Conservation (phyloP, 1,140 invertebrate species). For the Zaprionus vittiger region DNA sequence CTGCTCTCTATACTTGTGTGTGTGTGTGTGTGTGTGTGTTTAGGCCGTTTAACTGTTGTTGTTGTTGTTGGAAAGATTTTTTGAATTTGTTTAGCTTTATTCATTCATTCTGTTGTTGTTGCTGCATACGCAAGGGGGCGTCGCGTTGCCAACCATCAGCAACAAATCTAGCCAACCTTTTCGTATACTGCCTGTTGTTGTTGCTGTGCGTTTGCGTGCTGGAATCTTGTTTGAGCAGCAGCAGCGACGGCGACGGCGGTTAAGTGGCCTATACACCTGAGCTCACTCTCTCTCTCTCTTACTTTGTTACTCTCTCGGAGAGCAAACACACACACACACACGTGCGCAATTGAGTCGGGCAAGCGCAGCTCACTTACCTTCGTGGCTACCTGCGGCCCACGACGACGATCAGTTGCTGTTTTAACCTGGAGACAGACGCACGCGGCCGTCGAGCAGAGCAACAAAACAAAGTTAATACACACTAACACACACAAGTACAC, state of each 20-base stretch:
- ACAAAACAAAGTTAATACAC: slow-evolving; percentile 36
- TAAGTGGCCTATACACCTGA: slow-evolving; percentile 53
- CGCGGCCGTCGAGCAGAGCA: slow-evolving; percentile 44
- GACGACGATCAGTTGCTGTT: slow-evolving; percentile 70
- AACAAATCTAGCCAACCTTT: slow-evolving; percentile 21
- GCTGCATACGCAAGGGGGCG: slow-evolving; percentile 34
- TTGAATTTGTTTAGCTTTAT: slow-evolving; percentile 3
- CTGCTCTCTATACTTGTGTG: slow-evolving; percentile 8
- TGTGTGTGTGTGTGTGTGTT: slow-evolving; percentile 16
- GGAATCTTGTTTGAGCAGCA: slow-evolving; percentile 70
- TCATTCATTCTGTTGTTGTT: slow-evolving; percentile 20
- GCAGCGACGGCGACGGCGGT: slow-evolving; percentile 24
- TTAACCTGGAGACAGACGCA: slow-evolving; percentile 62
- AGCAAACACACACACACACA: slow-evolving; percentile 15
- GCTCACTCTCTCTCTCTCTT: slow-evolving; percentile 27
- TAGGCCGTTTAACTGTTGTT: slow-evolving; percentile 19
- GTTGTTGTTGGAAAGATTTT: slow-evolving; percentile 19
- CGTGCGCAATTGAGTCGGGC: slow-evolving; percentile 7
- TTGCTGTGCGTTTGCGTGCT: slow-evolving; percentile 63
- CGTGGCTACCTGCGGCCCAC: slow-evolving; percentile 64
- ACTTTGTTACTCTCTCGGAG: slow-evolving; percentile 11
- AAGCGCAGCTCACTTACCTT: slow-evolving; percentile 72
- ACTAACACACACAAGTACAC: slow-evolving; percentile 16
- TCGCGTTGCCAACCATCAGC: slow-evolving; percentile 56
- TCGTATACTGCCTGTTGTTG: slow-evolving; percentile 30